phyloP scores from a whole-genome alignment of 2,797 vertebrate species.

The Aulostomus chinensis region DNA sequence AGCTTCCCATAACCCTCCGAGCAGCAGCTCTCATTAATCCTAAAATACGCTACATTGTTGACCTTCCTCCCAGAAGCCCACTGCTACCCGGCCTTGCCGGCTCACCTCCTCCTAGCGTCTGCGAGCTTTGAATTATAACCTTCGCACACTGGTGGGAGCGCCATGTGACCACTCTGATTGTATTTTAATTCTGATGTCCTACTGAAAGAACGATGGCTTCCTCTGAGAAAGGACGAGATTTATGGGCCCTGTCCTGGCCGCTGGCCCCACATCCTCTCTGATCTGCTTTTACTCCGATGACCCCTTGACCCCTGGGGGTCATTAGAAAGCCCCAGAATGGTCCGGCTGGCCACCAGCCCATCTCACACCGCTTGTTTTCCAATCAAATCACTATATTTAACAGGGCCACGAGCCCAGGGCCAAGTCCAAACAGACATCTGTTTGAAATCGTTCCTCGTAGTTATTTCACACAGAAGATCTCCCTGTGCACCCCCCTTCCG shows the following conservation, averaged over 20 bases:
- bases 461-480: constrained; percentile 68
- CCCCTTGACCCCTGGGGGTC: constrained; percentile 75
- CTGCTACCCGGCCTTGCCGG: constrained; percentile 10
- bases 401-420: constrained; percentile 65
- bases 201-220: constrained; percentile 68
- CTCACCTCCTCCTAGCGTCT: constrained; percentile 35
- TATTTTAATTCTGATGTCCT: constrained; percentile 74
- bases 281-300: constrained; percentile 80
- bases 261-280: constrained; percentile 76
- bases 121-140: constrained; percentile 65
- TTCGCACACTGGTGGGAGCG: constrained; percentile 50
- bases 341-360: constrained; percentile 69
- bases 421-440: constrained; percentile 77
- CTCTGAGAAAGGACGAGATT: constrained; percentile 75
- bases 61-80: constrained; percentile 44
- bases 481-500: constrained; percentile 30
- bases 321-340: constrained; percentile 75
- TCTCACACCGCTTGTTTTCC: constrained; percentile 75
- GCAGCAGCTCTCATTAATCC: constrained; percentile 25
- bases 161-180: constrained; percentile 77
- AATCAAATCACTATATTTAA: constrained; percentile 83
- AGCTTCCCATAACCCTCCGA: constrained; percentile 54
- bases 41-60: constrained; percentile 59
- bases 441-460: constrained; percentile 75
- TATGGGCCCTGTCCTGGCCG: constrained; percentile 73